phyloP scores from a whole-genome alignment of 2,888 invertebrate genomes.

The Syrphus vitripennis region DNA sequence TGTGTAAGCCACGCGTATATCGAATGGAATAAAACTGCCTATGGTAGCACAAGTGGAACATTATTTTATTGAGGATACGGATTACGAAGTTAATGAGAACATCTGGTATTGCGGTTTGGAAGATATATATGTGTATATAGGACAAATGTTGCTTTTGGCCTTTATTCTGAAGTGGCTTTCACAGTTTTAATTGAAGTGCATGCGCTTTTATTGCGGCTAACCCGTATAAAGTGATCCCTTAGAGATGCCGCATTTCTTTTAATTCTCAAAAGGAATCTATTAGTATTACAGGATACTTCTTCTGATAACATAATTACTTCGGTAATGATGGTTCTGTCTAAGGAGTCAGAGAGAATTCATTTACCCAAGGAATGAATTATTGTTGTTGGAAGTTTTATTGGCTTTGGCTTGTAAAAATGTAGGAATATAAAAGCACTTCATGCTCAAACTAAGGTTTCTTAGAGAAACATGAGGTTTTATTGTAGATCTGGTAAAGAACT shows the following conservation, averaged over 20 bases:
- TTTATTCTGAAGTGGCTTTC: not conserved
- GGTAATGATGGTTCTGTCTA: not conserved
- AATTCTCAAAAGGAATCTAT: not conserved
- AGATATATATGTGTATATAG: not conserved
- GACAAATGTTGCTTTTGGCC: not conserved
- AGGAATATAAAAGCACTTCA: not conserved
- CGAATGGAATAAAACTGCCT: not conserved
- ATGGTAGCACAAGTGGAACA: not conserved
- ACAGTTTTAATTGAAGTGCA: not conserved
- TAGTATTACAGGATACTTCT: not conserved
- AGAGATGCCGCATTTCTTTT: not conserved
- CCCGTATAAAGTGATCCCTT: not conserved
- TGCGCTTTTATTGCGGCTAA: not conserved
- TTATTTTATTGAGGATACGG: constrained; percentile 6
- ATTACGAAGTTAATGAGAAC: not conserved
- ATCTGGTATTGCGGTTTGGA: not conserved
- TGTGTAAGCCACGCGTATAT: constrained; percentile 5
- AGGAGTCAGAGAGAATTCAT: not conserved
- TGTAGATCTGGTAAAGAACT: too few species aligned
- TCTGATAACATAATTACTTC: not conserved
- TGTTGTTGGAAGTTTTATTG: not conserved
- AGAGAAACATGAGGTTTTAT: too few species aligned
- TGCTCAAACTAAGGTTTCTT: not conserved
- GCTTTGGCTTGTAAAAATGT: not conserved
- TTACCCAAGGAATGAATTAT: not conserved